Percentiles rank a stretch among this genome's conserved stretches.
Evolutionary conservation across 2,797 vertebrate genomes (phyloP).

Genomic region (Enteromius afrohamiltoni): DNA sequence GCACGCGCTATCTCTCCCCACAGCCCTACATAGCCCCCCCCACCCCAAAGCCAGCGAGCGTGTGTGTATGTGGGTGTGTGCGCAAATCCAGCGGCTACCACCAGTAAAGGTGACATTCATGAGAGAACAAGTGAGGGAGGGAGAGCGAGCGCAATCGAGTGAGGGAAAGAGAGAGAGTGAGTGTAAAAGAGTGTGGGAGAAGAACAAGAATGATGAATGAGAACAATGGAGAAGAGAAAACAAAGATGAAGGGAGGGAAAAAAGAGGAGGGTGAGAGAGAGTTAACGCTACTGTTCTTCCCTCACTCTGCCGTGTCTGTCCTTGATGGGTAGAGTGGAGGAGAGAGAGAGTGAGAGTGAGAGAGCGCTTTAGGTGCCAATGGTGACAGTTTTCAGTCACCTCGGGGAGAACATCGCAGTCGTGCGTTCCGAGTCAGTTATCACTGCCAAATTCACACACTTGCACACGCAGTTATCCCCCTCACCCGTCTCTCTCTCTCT

Average conservation of each 20-base stretch:
- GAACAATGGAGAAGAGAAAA: constrained; percentile 48
- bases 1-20: constrained; percentile 68
- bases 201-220: constrained; percentile 49
- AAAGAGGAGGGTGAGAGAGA: constrained; percentile 45
- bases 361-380: constrained; percentile 65
- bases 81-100: constrained; percentile 78
- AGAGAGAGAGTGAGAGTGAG: constrained; percentile 1
- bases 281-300: constrained; percentile 50
- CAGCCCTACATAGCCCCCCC: constrained; percentile 55
- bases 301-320: constrained; percentile 54
- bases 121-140: constrained; percentile 68
- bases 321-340: constrained; percentile 58
- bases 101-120: constrained; percentile 86
- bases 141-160: constrained; percentile 39
- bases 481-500: constrained; percentile 21
- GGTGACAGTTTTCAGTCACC: constrained; percentile 74
- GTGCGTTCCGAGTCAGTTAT: constrained; percentile 61
- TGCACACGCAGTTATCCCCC: background rate
- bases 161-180: constrained; percentile 29
- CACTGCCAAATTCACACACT: constrained; percentile 49
- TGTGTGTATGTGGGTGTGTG: constrained; percentile 61
- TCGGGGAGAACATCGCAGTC: constrained; percentile 65
- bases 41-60: constrained; percentile 77
- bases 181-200: constrained; percentile 43
- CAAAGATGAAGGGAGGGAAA: constrained; percentile 37